phyloP scores from a whole-genome alignment of 2,888 invertebrate species.

The Halictus ligatus region DNA sequence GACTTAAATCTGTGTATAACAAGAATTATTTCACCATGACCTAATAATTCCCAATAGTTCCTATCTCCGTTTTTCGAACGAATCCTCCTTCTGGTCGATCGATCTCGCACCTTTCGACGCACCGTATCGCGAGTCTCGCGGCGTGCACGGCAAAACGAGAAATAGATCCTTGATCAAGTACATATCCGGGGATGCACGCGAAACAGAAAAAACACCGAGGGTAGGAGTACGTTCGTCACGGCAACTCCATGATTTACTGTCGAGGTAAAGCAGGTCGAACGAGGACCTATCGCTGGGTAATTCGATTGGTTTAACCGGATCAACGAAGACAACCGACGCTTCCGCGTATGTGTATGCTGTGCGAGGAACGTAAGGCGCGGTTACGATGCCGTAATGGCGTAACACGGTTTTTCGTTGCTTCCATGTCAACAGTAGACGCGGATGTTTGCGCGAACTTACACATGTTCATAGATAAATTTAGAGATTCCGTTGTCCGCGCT shows the following conservation, averaged over 20 bases:
- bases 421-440: not conserved
- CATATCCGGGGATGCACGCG: constrained; percentile 17
- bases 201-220: not conserved
- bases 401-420: constrained; percentile 12
- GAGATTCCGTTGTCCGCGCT: not conserved
- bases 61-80: not conserved
- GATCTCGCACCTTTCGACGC: not conserved
- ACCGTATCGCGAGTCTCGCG: not conserved
- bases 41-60: too few relatives aligned
- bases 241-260: constrained; percentile 52
- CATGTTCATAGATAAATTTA: not conserved
- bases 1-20: too few relatives aligned
- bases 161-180: constrained; percentile 26
- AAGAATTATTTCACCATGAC: too few relatives aligned
- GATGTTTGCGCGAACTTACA: not conserved
- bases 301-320: constrained; percentile 76
- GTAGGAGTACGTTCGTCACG: constrained; percentile 32
- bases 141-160: not conserved
- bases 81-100: not conserved
- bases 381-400: constrained; percentile 17
- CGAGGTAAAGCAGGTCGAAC: constrained; percentile 35
- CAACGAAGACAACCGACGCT: constrained; percentile 36
- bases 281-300: constrained; percentile 60
- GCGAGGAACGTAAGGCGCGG: constrained; percentile 11
- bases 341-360: constrained; percentile 14